Evolutionary conservation across 2,113 vertebrate genomes (phyloP).

Genomic region (Gnathonemus longibarbis): DNA sequence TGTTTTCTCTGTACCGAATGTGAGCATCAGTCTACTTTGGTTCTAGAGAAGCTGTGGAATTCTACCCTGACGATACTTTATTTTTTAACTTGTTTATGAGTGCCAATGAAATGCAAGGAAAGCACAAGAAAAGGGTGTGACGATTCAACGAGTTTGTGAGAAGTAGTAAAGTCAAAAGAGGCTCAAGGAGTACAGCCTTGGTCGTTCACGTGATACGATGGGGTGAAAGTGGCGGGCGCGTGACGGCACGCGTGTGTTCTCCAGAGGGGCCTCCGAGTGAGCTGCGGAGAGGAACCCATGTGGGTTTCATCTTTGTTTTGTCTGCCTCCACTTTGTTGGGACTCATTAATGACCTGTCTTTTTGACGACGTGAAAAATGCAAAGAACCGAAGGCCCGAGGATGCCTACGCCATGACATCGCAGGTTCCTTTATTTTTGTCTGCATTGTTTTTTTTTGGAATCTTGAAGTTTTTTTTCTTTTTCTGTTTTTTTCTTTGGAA

Average conservation of each 20-base stretch:
- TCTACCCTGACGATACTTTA: background rate
- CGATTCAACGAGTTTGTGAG: background rate
- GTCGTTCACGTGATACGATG: background rate
- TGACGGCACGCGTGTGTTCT: background rate
- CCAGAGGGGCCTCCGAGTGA: background rate
- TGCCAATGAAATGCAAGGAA: background rate
- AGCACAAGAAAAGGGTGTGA: background rate
- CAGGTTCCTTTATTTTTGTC: background rate
- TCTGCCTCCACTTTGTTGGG: background rate
- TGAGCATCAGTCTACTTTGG: background rate
- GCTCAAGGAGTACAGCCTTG: background rate
- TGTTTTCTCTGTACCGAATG: background rate
- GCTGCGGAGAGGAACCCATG: background rate
- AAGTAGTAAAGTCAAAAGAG: background rate
- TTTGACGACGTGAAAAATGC: background rate
- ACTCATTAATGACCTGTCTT: background rate
- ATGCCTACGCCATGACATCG: background rate
- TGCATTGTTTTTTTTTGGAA: background rate
- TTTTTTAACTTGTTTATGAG: background rate
- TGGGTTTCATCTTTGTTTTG: background rate
- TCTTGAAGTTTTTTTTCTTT: background rate
- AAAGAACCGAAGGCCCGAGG: background rate
- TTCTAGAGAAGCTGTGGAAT: background rate
- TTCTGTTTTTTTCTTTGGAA: constrained; percentile 33
- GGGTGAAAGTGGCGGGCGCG: background rate